Conservation (phyloP, 2,888 invertebrate species). For the Caradrina kadenii region DNA sequence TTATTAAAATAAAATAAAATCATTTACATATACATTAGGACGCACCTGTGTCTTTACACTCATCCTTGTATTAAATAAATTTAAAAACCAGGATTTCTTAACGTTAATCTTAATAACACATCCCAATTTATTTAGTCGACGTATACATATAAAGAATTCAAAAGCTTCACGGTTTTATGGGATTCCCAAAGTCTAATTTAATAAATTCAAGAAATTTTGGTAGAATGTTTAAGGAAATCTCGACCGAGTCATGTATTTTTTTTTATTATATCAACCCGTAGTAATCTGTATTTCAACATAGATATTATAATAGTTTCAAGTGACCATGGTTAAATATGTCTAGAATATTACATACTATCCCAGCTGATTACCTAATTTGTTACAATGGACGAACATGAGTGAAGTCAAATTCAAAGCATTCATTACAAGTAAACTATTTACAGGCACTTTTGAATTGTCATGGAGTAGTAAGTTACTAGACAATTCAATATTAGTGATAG, state of each 20-base stretch:
- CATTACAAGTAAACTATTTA: too few species aligned
- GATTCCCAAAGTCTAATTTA: constrained; percentile 11
- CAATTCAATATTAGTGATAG: too few species aligned
- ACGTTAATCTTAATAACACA: constrained; percentile 31
- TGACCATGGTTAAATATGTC: too few species aligned
- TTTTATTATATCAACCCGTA: background rate
- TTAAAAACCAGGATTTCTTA: constrained; percentile 8
- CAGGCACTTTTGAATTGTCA: too few species aligned
- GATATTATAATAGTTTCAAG: too few species aligned
- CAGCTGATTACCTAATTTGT: too few species aligned
- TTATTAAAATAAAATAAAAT: background rate
- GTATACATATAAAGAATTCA: background rate
- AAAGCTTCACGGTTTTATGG: constrained; percentile 5
- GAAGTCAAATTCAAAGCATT: too few species aligned
- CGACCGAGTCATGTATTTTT: background rate
- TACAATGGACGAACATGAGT: too few species aligned
- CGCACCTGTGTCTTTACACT: background rate
- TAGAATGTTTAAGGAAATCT: constrained; percentile 11
- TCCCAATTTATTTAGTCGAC: constrained; percentile 24
- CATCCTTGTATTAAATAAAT: background rate
- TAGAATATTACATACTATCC: too few species aligned
- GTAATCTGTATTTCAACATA: too few species aligned
- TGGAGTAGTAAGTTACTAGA: too few species aligned
- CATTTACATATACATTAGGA: background rate
- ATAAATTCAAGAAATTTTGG: background rate